Base-by-base conservation (phyloP, 1,140 invertebrate species). In the Muscidifurax raptorellus region DNA sequence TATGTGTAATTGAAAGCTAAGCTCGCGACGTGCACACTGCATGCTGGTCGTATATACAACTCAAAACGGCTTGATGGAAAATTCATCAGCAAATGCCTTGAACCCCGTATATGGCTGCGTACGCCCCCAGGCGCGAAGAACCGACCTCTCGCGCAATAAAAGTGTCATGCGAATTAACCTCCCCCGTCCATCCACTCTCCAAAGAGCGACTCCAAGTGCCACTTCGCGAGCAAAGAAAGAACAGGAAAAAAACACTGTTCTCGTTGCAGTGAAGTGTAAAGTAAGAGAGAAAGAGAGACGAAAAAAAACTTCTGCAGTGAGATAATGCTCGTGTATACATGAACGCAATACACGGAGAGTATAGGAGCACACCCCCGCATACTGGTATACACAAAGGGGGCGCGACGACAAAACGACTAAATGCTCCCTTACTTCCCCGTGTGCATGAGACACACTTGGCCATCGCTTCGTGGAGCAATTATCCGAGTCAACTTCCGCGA, bases 381-480 rank as follows among this genome's bases (percentile, higher is more conserved):
- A 36, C 27, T 32, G 52, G 66, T 32, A n/a, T 13, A 71, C 0
- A 28, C 7, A 40, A 40, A 9, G n/a, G 36, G 36, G 36, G 27
- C 25, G 12, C n/a, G 10, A 28, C 3, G 27, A 12, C 4, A 7
- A n/a, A n/a, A 7, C 27, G 22, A 71, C 67, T 71, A 71, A 71
- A 71, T 32, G 12, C 67, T 71, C 67, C 10, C 69, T 85, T 7
- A 18, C 22, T 7, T 7, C 52, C 36, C 36, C 36, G 0, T 10
- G 59, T 69, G 27, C 27, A 28, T 1, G 66, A 12, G 27, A 30
- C 10, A 69, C 66, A 69, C 66, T 30, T 13, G 66, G 27, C 66
- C 47, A 30, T 25, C 59, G 30, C 4, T n/a, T 67, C 76, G 72
- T 82, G 79, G 47, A 84, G 64, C 83, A 74, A 86, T 87, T 87